These are phyloP conservation scores for Synergus itoensis DNA, from an alignment of 2,888 invertebrate genomes.

Conservation along the genomic window DNA sequence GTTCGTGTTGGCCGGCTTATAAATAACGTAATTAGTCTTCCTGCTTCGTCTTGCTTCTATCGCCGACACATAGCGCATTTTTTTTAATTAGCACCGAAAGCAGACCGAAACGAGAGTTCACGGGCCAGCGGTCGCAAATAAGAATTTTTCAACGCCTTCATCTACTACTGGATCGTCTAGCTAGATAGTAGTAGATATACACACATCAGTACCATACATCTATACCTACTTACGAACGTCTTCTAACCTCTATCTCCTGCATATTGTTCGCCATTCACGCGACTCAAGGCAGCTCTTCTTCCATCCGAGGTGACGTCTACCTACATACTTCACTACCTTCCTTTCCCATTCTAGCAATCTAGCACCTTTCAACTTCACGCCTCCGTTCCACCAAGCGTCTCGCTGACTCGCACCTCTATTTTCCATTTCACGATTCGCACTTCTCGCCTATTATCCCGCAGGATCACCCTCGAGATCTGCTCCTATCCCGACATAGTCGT, in stretches of 20 bases:
- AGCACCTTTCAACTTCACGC: constrained; percentile 4
- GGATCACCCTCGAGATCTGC: background rate
- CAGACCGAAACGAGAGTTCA: constrained; percentile 28
- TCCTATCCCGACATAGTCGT: background rate
- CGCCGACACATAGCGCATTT: constrained; percentile 6
- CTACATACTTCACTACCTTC: constrained; percentile 2
- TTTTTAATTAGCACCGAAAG: constrained; percentile 25
- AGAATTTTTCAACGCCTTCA: constrained; percentile 22
- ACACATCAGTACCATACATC: background rate
- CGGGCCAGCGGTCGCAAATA: constrained; percentile 16
- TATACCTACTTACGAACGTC: background rate
- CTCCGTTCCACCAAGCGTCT: background rate
- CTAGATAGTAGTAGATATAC: background rate
- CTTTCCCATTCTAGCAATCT: background rate
- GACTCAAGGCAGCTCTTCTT: constrained; percentile 1
- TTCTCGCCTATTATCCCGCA: background rate
- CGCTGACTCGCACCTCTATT: background rate
- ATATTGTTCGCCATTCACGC: constrained; percentile 9
- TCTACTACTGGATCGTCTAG: constrained; percentile 5
- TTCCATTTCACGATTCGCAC: background rate
- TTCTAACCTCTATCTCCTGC: background rate
- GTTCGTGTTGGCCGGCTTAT: constrained; percentile 54
- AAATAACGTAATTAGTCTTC: constrained; percentile 68
- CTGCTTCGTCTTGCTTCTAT: constrained; percentile 45
- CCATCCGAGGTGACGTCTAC: background rate